These are phyloP conservation scores for Aviceda cuculoides DNA, from an alignment of 2,797 vertebrate genomes.

Conservation along the genomic window DNA sequence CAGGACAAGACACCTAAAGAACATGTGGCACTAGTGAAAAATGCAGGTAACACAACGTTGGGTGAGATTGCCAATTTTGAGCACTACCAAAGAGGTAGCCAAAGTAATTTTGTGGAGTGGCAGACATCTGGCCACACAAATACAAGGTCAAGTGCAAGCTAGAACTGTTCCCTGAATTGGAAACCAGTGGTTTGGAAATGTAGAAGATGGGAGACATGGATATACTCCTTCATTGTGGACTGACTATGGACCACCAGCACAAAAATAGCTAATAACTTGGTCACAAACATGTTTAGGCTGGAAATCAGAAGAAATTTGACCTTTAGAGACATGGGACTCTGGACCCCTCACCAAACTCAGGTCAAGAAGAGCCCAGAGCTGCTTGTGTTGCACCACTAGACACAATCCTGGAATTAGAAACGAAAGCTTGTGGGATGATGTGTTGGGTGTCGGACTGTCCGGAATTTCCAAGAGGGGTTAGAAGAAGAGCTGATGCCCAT, in stretches of 20 bases:
- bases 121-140: not conserved
- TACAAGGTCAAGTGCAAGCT: not conserved
- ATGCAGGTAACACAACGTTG: not conserved
- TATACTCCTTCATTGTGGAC: not conserved
- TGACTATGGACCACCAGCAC: not conserved
- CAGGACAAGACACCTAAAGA: not conserved
- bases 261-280: not conserved
- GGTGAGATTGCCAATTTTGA: not conserved
- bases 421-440: not conserved
- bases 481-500: constrained; percentile 10
- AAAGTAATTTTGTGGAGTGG: not conserved
- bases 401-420: not conserved
- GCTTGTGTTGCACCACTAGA: accelerated
- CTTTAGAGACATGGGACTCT: not conserved
- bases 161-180: not conserved
- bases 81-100: not conserved
- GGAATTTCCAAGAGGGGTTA: constrained; percentile 44
- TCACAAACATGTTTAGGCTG: not conserved
- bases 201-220: not conserved
- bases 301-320: not conserved
- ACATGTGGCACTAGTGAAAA: not conserved
- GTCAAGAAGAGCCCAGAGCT: not conserved
- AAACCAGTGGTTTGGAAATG: not conserved
- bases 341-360: not conserved
- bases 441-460: not conserved